Percentiles rank a stretch among this genome's conserved stretches.
phyloP scores from a whole-genome alignment of 2,797 vertebrate species.

The Cryptoprocta ferox region DNA sequence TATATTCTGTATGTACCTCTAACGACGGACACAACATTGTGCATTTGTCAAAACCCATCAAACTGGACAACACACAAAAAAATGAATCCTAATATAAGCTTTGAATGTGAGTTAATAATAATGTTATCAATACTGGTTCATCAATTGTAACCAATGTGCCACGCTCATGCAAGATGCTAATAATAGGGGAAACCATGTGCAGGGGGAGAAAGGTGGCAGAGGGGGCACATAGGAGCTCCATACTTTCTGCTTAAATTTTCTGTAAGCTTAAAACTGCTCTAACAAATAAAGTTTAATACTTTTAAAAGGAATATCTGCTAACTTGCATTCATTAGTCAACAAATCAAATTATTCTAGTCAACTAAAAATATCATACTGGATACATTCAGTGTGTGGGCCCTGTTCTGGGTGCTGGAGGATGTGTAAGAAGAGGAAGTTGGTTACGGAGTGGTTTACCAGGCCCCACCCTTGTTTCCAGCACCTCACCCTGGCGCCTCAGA shows the following conservation, averaged over 20 bases:
- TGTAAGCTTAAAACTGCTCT: background rate
- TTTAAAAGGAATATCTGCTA: background rate
- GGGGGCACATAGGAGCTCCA: background rate
- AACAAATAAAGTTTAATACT: background rate
- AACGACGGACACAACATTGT: background rate
- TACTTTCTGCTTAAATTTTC: background rate
- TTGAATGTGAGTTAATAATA: background rate
- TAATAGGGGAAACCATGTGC: background rate
- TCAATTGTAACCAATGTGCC: background rate
- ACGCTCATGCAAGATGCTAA: background rate
- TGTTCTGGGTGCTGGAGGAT: background rate
- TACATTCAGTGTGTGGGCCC: background rate
- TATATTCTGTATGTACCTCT: background rate
- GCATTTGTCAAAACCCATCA: background rate
- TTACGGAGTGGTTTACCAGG: background rate
- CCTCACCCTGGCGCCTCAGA: background rate
- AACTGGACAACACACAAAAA: background rate
- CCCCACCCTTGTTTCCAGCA: conserved; percentile 19
- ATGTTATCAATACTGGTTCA: background rate
- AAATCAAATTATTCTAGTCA: background rate
- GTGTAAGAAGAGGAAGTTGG: conserved; percentile 47
- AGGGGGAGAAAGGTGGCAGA: background rate
- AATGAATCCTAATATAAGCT: background rate
- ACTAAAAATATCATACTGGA: background rate
- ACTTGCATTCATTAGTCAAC: background rate